These are phyloP conservation scores for Tortrix viridana DNA, from an alignment of 2,888 invertebrate genomes.

Conservation along the genomic window DNA sequence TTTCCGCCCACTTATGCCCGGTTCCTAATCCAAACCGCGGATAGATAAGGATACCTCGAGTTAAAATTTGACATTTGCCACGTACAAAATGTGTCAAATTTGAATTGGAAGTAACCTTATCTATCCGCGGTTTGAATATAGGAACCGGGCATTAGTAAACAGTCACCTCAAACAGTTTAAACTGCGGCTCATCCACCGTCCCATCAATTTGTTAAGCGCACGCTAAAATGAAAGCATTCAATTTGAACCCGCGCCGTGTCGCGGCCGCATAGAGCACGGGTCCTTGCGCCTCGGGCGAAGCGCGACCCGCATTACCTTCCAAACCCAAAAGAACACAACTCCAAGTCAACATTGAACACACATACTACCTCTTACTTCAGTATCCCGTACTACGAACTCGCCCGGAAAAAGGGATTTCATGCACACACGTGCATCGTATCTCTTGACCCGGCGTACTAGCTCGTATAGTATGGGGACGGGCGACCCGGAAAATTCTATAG, in stretches of 20 bases:
- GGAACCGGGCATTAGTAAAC: too few relatives aligned
- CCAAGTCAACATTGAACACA: not conserved
- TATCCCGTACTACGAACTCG: conserved; percentile 48
- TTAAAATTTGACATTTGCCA: too few relatives aligned
- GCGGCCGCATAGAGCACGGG: conserved; percentile 28
- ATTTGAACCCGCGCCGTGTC: conserved; percentile 9
- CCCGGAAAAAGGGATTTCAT: conserved; percentile 53
- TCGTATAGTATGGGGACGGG: not conserved
- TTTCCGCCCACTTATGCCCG: too few relatives aligned
- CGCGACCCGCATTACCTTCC: conserved; percentile 19
- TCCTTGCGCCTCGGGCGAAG: conserved; percentile 35
- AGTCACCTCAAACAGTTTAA: not conserved
- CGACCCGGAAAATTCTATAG: conserved; percentile 21
- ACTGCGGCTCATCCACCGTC: not conserved
- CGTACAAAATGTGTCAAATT: too few relatives aligned
- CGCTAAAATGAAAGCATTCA: conserved; percentile 26
- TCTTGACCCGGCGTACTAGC: conserved; percentile 25
- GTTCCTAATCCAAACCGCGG: too few relatives aligned
- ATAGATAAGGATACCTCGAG: too few relatives aligned
- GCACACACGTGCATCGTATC: conserved; percentile 39
- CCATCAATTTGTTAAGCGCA: conserved; percentile 17
- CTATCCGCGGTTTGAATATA: too few relatives aligned
- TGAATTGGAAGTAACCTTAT: too few relatives aligned
- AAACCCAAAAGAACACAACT: conserved; percentile 3
- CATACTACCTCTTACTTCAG: conserved; percentile 5